Percentiles rank a stretch among this genome's conserved stretches.
Evolutionary conservation across 2,888 invertebrate species (phyloP).

Genomic region (Parelbella ahira): DNA sequence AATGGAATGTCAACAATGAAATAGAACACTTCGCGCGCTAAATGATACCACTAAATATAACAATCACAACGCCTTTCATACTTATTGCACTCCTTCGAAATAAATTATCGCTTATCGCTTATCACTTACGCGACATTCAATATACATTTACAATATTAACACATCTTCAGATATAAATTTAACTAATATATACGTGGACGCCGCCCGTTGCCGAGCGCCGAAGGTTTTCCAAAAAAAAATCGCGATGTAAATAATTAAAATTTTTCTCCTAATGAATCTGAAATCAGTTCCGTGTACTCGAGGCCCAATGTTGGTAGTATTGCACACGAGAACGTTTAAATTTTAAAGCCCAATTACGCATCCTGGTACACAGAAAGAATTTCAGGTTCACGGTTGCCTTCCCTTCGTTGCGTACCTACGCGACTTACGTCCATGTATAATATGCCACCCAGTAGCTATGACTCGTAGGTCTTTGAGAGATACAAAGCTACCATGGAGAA

Average conservation of each 20-base stretch:
- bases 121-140: constrained; percentile 65
- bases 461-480: no score
- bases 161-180: constrained; percentile 77
- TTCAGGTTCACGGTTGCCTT: constrained; percentile 47
- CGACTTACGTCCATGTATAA: constrained; percentile 29
- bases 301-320: constrained; percentile 33
- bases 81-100: constrained; percentile 79
- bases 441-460: no score
- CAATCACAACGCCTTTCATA: constrained; percentile 77
- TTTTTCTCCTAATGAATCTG: constrained; percentile 41
- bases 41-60: constrained; percentile 62
- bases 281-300: constrained; percentile 49
- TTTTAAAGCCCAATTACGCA: constrained; percentile 28
- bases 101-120: constrained; percentile 72
- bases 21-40: constrained; percentile 33
- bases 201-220: constrained; percentile 40
- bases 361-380: constrained; percentile 48
- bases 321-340: constrained; percentile 34
- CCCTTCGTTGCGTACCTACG: constrained; percentile 27
- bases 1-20: constrained; percentile 69
- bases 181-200: constrained; percentile 69
- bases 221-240: constrained; percentile 15
- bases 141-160: constrained; percentile 79
- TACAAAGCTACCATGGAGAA: no score
- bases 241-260: constrained; percentile 21